Base-by-base conservation (phyloP, 2,888 invertebrate species). In the Sesamia inferens region DNA sequence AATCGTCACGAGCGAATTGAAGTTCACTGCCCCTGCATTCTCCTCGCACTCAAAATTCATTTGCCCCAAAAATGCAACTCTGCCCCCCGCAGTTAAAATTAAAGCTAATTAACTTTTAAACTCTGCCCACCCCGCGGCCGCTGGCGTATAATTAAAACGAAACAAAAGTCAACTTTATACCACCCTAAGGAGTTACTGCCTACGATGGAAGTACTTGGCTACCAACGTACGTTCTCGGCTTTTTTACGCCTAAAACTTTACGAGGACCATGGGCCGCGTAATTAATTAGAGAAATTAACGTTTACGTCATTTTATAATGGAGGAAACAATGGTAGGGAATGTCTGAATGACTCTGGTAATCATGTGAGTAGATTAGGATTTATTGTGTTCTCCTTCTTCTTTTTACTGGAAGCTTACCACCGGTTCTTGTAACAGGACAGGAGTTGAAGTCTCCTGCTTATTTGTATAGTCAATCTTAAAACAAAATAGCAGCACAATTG, bases 81-180 rank as follows among this genome's bases (percentile, higher is more conserved):
- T 72, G 85, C 85, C 89, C 89, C 84, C 83, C 82, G 87, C 91
- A 90, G 91, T 94, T 92, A 94, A 94, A 94, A 94, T 94, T 94
- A 92, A 93, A 93, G 91, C 93, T 93, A 94, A 94, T 94, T 94
- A 94, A 93, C 93, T 94, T 94, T 94, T 94, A 93, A 92, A 92
- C 92, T 93, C 89, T 83, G 87, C 85, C 85, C 85, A 88, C 89
- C 88, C 83, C 85, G 61, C 69, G 86, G 89, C 88, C 91, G 86
- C 90, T 81, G 79, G 91, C 88, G 93, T 90, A 90, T 93, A 92
- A 94, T 94, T 94, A 94, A 94, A 94, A 92, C 91, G 91, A 93
- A 94, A 94, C 94, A 94, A 93, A 94, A 94, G 90, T 93, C 90
- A 91, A 92, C 91, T 93, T 93, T 91, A 93, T 90, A 86, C 88